Evolutionary conservation across 2,797 vertebrate genomes (phyloP), one percentile per base, ranked within the genome.

Genomic region (Ptychadena robeensis): DNA sequence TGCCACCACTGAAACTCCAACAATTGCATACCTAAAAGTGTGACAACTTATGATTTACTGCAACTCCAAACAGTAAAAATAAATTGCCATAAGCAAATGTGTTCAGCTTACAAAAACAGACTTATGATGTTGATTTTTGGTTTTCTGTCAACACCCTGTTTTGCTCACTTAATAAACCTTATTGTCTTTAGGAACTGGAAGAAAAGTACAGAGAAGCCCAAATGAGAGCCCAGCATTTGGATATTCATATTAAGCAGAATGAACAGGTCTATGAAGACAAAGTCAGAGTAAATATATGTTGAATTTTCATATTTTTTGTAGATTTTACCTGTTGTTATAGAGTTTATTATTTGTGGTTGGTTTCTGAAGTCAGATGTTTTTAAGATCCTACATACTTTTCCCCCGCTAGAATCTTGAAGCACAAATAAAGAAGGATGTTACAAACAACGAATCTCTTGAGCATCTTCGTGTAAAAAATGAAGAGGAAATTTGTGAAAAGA

Each of bases 201-300:
- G 97, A 98, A 86, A 98, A 96, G 79, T 94, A 98, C 80, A 93
- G 98, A 25, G 97, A 98, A 87, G 96, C 98, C 69, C 97, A 99
- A 91, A 94, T 97, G 0, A 95, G 96, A 78, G 96, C 97, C 31
- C 97, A 98, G 86, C 94, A 98, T 86, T 96, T 99, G 88, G 98
- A 99, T 91, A 90, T 96, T 75, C 97, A 98, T 74, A 93, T 99
- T 87, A 96, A 96, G 85, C 97, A 99, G 90, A 99, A 99, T 79
- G 98, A 99, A 71, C 96, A 97, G 88, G 95, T 97, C 87, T 98
- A 92, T 80, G 97, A 99, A 85, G 98, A 99, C 88, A 99, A 98
- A 90, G 97, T 98, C 89, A 98, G 98, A 95, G 98, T 98, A 92
- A 89, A 88, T 86, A 53, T 53, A 6, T n/a, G 18, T 18, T 4